Conservation (phyloP, 1,140 invertebrate genomes). For the Orius laevigatus region DNA sequence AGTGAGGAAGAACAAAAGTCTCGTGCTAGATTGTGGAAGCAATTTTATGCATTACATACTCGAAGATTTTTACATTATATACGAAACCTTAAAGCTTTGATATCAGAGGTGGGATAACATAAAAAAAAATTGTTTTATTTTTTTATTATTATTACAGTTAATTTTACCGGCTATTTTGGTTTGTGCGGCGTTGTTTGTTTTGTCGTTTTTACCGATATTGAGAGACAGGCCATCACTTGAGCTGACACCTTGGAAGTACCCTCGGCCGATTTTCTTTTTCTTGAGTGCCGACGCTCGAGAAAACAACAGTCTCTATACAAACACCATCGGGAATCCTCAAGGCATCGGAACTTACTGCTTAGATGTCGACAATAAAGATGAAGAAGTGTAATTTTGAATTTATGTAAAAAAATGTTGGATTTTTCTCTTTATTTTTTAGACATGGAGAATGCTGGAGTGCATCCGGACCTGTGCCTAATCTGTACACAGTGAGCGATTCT, state of each 20-base stretch:
- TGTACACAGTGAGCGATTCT: background rate
- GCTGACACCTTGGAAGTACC: slow-evolving; percentile 15
- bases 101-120: slow-evolving; percentile 19
- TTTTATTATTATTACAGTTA: background rate
- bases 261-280: background rate
- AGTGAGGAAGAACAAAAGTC: background rate
- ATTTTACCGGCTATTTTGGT: slow-evolving; percentile 23
- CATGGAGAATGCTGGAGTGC: background rate
- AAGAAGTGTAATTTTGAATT: background rate
- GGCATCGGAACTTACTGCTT: background rate
- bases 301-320: background rate
- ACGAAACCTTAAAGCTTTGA: slow-evolving; percentile 21
- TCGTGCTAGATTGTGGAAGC: slow-evolving; percentile 18
- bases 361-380: background rate
- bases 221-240: slow-evolving; percentile 17
- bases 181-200: slow-evolving; percentile 8
- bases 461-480: background rate
- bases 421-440: background rate
- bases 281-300: background rate
- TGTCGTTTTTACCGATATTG: slow-evolving; percentile 18
- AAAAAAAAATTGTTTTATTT: no score
- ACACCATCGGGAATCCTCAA: background rate
- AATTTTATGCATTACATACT: slow-evolving; percentile 20
- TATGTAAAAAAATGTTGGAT: background rate
- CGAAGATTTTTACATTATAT: slow-evolving; percentile 21